phyloP scores from a whole-genome alignment of 1,140 invertebrate species.

The Carposina sasakii region DNA sequence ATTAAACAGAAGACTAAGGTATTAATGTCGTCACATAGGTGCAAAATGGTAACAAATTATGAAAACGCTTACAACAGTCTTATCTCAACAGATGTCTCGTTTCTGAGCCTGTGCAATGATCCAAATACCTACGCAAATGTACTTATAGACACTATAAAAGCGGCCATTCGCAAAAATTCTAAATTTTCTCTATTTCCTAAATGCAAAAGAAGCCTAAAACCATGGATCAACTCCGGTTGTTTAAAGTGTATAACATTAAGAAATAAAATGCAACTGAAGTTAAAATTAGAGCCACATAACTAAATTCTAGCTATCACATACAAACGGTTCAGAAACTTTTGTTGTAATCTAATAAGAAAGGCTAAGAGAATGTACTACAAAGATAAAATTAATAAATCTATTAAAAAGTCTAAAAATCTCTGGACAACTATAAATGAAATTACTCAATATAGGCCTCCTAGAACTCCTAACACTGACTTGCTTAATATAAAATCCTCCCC shows the following conservation, averaged over 20 bases:
- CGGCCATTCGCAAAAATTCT: not conserved
- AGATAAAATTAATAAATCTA: not conserved
- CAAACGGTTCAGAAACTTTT: conserved; percentile 9
- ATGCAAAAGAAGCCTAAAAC: not conserved
- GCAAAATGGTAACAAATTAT: not conserved
- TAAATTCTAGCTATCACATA: conserved; percentile 1
- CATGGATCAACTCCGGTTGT: conserved; percentile 7
- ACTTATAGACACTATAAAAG: not conserved
- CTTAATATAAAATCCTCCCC: not conserved
- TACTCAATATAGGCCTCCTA: conserved; percentile 5
- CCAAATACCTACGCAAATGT: not conserved
- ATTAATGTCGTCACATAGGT: not conserved
- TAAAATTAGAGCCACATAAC: not conserved
- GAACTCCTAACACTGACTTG: not conserved
- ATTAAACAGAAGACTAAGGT: not conserved
- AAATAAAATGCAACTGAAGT: conserved; percentile 8
- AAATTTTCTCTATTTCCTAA: not conserved
- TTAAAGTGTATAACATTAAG: conserved; percentile 4
- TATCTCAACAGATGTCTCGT: not conserved
- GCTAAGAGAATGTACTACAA: not conserved
- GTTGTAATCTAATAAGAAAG: conserved; percentile 6
- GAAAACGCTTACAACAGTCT: not conserved
- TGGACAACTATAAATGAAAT: conserved; percentile 7
- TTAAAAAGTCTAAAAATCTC: conserved; percentile 8
- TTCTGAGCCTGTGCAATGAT: not conserved